Percentiles rank a stretch among this genome's conserved stretches.
phyloP scores from a whole-genome alignment of 1,140 invertebrate genomes.

The Trichonephila inaurata region DNA sequence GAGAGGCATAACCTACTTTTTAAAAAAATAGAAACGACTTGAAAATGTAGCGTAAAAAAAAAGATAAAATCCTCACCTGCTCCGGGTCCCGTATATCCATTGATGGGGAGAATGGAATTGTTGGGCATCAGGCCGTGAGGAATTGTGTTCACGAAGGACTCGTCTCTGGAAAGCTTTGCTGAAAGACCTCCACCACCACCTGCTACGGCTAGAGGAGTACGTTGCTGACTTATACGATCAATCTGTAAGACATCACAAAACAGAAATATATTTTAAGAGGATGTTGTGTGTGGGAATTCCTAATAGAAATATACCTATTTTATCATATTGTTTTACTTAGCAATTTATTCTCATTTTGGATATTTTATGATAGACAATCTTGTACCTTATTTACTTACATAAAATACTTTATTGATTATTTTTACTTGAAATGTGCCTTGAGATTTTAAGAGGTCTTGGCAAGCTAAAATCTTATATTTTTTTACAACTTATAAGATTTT shows the following conservation, averaged over 20 bases:
- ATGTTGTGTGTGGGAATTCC: too few relatives aligned
- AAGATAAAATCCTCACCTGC: slow-evolving; percentile 34
- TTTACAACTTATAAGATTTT: too few relatives aligned
- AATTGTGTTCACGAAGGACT: neutral
- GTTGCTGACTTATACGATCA: slow-evolving; percentile 40
- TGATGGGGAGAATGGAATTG: slow-evolving; percentile 61
- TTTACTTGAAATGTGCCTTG: too few relatives aligned
- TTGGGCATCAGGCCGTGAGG: slow-evolving; percentile 65
- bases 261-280: neutral
- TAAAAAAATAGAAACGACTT: too few relatives aligned
- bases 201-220: slow-evolving; percentile 77
- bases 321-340: too few relatives aligned
- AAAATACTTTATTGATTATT: too few relatives aligned
- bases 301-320: too few relatives aligned
- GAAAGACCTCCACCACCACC: slow-evolving; percentile 78
- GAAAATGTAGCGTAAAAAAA: neutral
- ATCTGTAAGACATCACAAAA: slow-evolving; percentile 44
- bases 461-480: too few relatives aligned
- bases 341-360: too few relatives aligned
- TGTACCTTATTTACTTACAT: too few relatives aligned
- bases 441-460: too few relatives aligned
- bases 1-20: neutral
- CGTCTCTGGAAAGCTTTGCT: neutral
- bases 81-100: slow-evolving; percentile 62
- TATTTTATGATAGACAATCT: too few relatives aligned